Conservation (phyloP, 1,140 invertebrate genomes). For the Drosophila rufa region DNA sequence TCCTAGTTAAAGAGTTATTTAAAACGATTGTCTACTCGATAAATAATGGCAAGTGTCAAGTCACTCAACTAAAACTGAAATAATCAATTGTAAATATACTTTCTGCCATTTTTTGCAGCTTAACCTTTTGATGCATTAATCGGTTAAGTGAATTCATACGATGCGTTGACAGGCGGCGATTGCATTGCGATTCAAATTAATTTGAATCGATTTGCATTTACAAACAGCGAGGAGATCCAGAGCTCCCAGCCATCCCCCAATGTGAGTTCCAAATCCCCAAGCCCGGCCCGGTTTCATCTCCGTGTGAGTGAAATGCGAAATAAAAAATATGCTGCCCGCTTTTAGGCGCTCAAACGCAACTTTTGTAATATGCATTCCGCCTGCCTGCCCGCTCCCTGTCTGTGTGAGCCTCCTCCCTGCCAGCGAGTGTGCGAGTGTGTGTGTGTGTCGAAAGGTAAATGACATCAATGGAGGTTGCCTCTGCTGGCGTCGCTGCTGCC, state of each 20-base stretch:
- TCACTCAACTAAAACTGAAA: neutral
- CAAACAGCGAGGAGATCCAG: neutral
- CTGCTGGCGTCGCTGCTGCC: slow-evolving; percentile 46
- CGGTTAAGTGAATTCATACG: neutral
- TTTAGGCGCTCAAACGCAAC: slow-evolving; percentile 62
- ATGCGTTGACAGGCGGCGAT: neutral
- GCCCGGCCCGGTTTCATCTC: neutral
- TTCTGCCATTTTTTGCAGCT: neutral
- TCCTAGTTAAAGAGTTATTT: no score
- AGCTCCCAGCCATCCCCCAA: neutral
- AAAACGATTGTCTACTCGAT: no score
- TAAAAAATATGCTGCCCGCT: slow-evolving; percentile 47
- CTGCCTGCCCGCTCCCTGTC: slow-evolving; percentile 14
- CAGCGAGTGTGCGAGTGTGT: slow-evolving; percentile 17
- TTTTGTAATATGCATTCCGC: slow-evolving; percentile 57
- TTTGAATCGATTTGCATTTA: slow-evolving; percentile 31
- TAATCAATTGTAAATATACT: neutral
- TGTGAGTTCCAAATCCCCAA: slow-evolving; percentile 8
- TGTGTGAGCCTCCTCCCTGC: slow-evolving; percentile 11
- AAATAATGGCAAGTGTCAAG: no score
- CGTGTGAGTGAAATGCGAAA: slow-evolving; percentile 34
- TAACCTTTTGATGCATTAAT: slow-evolving; percentile 1
- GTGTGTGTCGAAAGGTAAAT: slow-evolving; percentile 74
- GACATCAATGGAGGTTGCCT: slow-evolving; percentile 79
- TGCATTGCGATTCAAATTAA: slow-evolving; percentile 26